Evolutionary conservation across 2,888 invertebrate species (phyloP).

Genomic region (Agapetus fuscipes): DNA sequence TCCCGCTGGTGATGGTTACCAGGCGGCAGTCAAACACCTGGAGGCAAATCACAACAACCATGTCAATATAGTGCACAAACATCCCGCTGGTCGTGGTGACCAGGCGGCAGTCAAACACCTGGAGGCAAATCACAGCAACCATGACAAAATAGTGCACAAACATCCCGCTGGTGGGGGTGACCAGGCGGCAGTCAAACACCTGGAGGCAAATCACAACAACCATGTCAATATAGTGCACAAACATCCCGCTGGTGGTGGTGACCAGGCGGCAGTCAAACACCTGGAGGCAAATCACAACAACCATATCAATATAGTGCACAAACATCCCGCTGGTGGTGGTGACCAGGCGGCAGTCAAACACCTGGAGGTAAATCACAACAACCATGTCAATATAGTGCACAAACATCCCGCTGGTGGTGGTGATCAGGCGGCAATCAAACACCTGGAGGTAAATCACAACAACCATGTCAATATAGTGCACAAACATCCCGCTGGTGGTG

Average conservation of each 20-base stretch:
- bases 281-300: constrained; percentile 40
- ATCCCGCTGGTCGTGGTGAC: constrained; percentile 92
- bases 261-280: constrained; percentile 94
- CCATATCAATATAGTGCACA: no score
- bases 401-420: constrained; percentile 93
- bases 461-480: no score
- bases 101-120: constrained; percentile 94
- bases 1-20: constrained; percentile 89
- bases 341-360: constrained; percentile 91
- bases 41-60: constrained; percentile 22
- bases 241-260: constrained; percentile 93
- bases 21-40: constrained; percentile 94
- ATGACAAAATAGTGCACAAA: no score
- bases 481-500: constrained; percentile 94
- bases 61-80: no score
- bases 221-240: no score
- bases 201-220: constrained; percentile 33
- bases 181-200: constrained; percentile 94
- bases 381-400: no score
- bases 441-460: constrained; percentile 50
- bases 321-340: constrained; percentile 95
- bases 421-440: constrained; percentile 91
- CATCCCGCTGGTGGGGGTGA: constrained; percentile 92
- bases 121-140: constrained; percentile 25
- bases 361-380: constrained; percentile 45